Conservation (phyloP, 2,888 invertebrate genomes). For the Synergus japonicus region DNA sequence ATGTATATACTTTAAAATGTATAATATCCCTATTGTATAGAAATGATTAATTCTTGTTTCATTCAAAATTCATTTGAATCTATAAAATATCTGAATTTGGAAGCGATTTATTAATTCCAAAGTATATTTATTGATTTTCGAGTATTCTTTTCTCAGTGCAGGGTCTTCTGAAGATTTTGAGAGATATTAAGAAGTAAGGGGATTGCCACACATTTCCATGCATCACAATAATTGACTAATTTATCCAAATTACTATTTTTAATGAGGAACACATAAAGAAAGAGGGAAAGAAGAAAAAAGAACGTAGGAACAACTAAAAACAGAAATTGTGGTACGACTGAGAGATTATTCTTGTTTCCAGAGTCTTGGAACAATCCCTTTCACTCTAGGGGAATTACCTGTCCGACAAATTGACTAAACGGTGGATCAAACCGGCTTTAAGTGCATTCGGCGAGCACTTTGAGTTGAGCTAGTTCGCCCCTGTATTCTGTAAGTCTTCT, state of each 20-base stretch:
- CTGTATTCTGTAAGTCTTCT: conserved; percentile 15
- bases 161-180: no score
- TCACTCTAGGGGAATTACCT: conserved; percentile 21
- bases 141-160: no score
- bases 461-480: conserved; percentile 32
- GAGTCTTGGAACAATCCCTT: not conserved
- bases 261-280: not conserved
- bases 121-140: no score
- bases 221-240: not conserved
- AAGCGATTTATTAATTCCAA: no score
- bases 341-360: conserved; percentile 2
- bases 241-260: not conserved
- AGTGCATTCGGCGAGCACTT: conserved; percentile 4
- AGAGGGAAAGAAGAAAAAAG: no score
- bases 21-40: no score
- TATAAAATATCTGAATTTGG: no score
- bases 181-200: no score
- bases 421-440: conserved; percentile 13
- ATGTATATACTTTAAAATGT: no score
- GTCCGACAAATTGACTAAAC: conserved; percentile 32
- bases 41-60: no score
- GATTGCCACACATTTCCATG: not conserved
- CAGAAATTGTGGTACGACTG: not conserved
- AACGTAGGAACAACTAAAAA: not conserved
- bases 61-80: no score